phyloP scores from a whole-genome alignment of 2,797 vertebrate species.

The Mareca strepera region DNA sequence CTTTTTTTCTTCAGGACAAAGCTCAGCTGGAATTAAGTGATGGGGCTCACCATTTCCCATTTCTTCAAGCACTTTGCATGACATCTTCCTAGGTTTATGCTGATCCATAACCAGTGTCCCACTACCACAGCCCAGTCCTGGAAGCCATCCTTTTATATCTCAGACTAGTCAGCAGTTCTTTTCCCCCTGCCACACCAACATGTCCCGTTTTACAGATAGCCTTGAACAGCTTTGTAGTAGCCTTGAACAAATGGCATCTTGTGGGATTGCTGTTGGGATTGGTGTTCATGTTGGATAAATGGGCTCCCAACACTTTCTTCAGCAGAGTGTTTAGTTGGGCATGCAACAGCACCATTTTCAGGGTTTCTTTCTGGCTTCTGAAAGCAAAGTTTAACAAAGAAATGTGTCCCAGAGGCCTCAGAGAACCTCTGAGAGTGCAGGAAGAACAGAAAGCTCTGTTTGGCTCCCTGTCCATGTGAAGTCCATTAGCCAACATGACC shows the following conservation, averaged over 20 bases:
- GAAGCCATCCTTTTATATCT: neutral
- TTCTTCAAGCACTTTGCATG: neutral
- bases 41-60: accelerated
- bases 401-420: neutral
- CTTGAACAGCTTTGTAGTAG: neutral
- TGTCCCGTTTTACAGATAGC: neutral
- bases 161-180: neutral
- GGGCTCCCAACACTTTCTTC: neutral
- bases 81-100: neutral
- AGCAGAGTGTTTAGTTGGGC: neutral
- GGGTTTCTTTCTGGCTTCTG: neutral
- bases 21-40: neutral
- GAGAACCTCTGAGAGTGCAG: neutral
- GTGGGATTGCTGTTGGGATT: neutral
- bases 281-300: neutral
- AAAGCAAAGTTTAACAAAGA: neutral
- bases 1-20: neutral
- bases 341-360: accelerated
- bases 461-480: neutral
- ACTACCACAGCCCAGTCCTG: neutral
- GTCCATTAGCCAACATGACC: accelerated
- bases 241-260: neutral
- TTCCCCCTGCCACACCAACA: neutral
- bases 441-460: neutral
- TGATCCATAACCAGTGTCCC: neutral